Evolutionary conservation across 2,888 invertebrate genomes (phyloP), one percentile per base, ranked within the genome.

Genomic region (Eilema sororculum): DNA sequence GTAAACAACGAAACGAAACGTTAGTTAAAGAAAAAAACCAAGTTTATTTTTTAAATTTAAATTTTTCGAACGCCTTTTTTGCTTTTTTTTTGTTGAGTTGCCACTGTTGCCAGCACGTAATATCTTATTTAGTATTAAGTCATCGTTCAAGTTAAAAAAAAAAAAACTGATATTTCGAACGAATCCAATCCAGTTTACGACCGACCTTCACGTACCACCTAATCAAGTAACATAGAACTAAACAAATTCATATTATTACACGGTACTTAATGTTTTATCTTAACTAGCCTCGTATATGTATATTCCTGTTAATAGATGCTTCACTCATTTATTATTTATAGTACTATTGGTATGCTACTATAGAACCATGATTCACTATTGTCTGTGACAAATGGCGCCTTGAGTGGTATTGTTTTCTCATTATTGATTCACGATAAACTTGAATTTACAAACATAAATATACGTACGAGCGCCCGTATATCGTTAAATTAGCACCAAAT

Each of bases 271-370:
- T 71, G 71, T 62, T 69, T 76, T 66, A 80, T 72, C 67, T 70
- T 65, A 74, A 75, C 72, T 66, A 63, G 46, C 65, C 22, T n/a
- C n/a, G n/a, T n/a, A n/a, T 71, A 61, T 62, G 62, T 57, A 66
- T 67, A 73, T 72, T 63, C 68, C 71, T 71, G 67, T 72, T 75
- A 71, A 63, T 71, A 74, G 72, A 67, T 71, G 69, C 68, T 33
- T 67, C 71, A 75, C 71, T 72, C 71, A 72, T 73, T 57, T 56
- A 65, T 73, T 75, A 78, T 77, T 77, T 69, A 80, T 75, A 80
- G 67, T 24, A 30, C 28, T n/a, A n/a, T n/a, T 41, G 73, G 24
- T 41, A 41, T 25, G 28, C 60, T 68, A 62, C 16, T 73, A 62
- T 59, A 71, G 68, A 69, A 67, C 70, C 75, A 74, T 78, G 72